phyloP scores from a whole-genome alignment of 2,888 invertebrate genomes.

The Leucozona laternaria region DNA sequence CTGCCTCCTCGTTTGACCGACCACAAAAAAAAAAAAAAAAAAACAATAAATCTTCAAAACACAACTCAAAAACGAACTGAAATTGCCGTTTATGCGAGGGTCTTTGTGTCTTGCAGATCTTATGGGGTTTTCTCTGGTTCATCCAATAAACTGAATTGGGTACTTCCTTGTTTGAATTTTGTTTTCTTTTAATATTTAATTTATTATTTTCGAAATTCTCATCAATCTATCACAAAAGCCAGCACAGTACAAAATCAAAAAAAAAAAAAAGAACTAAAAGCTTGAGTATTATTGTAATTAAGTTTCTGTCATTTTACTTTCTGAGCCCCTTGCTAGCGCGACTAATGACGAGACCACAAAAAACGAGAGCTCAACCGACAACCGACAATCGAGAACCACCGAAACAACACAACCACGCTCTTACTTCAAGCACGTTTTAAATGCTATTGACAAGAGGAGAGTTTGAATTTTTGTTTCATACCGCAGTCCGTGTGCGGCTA shows the following conservation, averaged over 20 bases:
- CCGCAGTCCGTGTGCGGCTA: slow-evolving; percentile 3
- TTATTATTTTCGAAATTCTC: slow-evolving; percentile 11
- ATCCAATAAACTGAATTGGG: slow-evolving; percentile 20
- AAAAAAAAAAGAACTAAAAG: slow-evolving; percentile 6
- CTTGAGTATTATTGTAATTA: slow-evolving; percentile 39
- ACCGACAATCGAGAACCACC: slow-evolving; percentile 35
- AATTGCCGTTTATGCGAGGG: background rate
- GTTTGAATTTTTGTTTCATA: slow-evolving; percentile 40
- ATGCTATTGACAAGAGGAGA: slow-evolving; percentile 63
- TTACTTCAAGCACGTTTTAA: slow-evolving; percentile 66
- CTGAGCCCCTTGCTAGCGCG: slow-evolving; percentile 46
- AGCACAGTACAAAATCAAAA: background rate
- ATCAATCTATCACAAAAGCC: background rate
- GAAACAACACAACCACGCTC: slow-evolving; percentile 32
- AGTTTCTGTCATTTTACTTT: slow-evolving; percentile 39
- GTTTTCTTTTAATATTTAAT: background rate
- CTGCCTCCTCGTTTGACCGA: slow-evolving; percentile 18
- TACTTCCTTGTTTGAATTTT: slow-evolving; percentile 49
- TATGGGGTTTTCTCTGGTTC: slow-evolving; percentile 1
- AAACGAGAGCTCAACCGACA: background rate
- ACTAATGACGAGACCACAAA: slow-evolving; percentile 15
- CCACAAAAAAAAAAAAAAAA: slow-evolving; percentile 14
- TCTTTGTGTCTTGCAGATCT: slow-evolving; percentile 27
- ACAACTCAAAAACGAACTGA: slow-evolving; percentile 17
- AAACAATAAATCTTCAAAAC: slow-evolving; percentile 11